Evolutionary conservation across 2,888 invertebrate genomes (phyloP), one percentile per base, ranked within the genome.

Genomic region (Eudasyphora cyanicolor): DNA sequence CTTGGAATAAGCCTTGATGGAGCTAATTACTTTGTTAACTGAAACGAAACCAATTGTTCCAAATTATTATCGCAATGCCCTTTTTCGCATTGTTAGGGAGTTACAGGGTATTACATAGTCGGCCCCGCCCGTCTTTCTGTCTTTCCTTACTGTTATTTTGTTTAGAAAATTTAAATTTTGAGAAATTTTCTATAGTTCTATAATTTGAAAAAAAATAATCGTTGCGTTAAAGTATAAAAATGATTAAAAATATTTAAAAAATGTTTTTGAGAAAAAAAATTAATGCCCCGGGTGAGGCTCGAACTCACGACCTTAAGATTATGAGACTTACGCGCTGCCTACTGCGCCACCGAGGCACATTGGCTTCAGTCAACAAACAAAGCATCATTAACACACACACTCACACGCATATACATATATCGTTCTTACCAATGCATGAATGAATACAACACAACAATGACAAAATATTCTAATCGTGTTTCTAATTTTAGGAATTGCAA

Each of bases 401-500:
- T 17, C 45, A 45, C 45, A 45, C 45, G n/a, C 45, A 10, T n/a
- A 45, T 10, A 45, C 45, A 45, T n/a, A 10, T 38, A 38, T 10
- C 12, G 2, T 38, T n/a, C 10, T 60, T 19, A 29, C 24, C 6
- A 24, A 27, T 17, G 7, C n/a, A 12, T 7, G 14, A 24, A 27
- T 17, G 7, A 29, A 12, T 7, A 2, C 17, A 32, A 45, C 29
- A 45, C 29, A 29, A 3, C 29, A 38, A 19, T 42, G 19, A 21
- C 35, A 62, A 2, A 45, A 45, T 32, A 62, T 57, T 45, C 12
- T 8, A 76, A 57, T 38, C 27, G 17, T 42, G 14, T 17, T 76
- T 57, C 35, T 64, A 2, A 14, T 71, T 96, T 87, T 94, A 97
- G 93, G 96, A 96, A 82, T 92, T 98, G 77, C 97, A 97, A 93